phyloP scores from a whole-genome alignment of 1,140 invertebrate species.

The Drosophila miranda region DNA sequence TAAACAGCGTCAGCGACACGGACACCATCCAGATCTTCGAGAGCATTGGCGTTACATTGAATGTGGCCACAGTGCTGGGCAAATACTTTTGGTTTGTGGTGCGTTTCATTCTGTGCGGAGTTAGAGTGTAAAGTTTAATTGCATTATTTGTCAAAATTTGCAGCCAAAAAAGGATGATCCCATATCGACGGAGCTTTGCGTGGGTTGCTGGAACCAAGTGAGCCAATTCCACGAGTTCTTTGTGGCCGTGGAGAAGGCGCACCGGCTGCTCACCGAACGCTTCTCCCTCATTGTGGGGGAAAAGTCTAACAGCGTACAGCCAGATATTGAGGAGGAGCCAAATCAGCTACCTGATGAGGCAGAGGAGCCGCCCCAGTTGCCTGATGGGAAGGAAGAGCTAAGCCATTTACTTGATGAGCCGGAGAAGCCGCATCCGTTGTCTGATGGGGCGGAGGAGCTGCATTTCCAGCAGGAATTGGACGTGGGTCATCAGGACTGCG shows the following conservation, averaged over 20 bases:
- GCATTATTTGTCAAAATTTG: neutral
- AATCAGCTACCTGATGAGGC: no score
- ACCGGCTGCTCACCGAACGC: constrained; percentile 67
- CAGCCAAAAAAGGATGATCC: constrained; percentile 73
- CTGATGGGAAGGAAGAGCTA: neutral
- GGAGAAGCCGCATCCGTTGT: neutral
- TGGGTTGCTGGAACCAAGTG: constrained; percentile 59
- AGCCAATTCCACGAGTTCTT: constrained; percentile 67
- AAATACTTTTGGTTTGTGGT: constrained; percentile 78
- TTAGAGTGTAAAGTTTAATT: neutral
- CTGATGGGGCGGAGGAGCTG: constrained; percentile 7
- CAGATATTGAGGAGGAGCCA: constrained; percentile 14
- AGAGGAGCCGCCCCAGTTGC: neutral
- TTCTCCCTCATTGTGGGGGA: constrained; percentile 49
- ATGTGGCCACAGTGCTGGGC: constrained; percentile 48
- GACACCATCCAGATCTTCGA: constrained; percentile 69
- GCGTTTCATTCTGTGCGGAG: neutral
- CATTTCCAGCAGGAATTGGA: constrained; percentile 9
- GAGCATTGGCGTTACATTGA: constrained; percentile 50
- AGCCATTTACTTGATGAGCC: neutral
- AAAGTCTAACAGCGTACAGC: constrained; percentile 3
- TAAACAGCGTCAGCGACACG: constrained; percentile 57
- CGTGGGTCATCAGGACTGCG: constrained; percentile 11
- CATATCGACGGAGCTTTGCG: constrained; percentile 65
- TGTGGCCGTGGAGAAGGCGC: constrained; percentile 60